These are phyloP conservation scores for Diabrotica undecimpunctata DNA, from an alignment of 1,140 invertebrate species.

Conservation along the genomic window DNA sequence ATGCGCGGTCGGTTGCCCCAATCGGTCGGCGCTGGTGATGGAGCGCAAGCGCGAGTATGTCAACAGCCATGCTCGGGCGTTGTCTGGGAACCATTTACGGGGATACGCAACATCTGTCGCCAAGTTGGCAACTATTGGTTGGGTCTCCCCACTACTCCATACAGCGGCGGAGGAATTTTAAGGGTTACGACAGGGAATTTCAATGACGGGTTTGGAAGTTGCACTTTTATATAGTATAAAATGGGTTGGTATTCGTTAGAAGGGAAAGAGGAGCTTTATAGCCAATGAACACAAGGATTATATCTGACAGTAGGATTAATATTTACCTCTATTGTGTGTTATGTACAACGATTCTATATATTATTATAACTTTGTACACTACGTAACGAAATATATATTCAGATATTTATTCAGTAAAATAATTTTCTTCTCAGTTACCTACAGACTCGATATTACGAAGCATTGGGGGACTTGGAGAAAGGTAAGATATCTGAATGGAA, in stretches of 20 bases:
- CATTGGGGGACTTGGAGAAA: too few species aligned
- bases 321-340: too few species aligned
- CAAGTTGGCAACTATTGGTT: conserved; percentile 30
- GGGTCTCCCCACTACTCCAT: conserved; percentile 25
- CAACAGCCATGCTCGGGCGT: conserved; percentile 35
- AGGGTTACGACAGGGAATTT: conserved; percentile 12
- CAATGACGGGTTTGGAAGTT: not conserved
- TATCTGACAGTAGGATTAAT: too few species aligned
- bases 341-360: too few species aligned
- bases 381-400: too few species aligned
- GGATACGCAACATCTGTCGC: conserved; percentile 18
- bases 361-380: too few species aligned
- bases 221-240: not conserved
- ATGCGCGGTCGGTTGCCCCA: conserved; percentile 27
- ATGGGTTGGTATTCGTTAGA: not conserved
- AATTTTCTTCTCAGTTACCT: too few species aligned
- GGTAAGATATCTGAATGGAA: too few species aligned
- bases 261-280: not conserved
- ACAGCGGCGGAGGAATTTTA: conserved; percentile 24
- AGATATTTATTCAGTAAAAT: too few species aligned
- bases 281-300: not conserved
- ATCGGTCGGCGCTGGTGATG: conserved; percentile 22
- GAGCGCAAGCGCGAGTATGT: conserved; percentile 25
- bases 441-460: too few species aligned
- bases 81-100: conserved; percentile 26